Evolutionary conservation across 2,113 vertebrate genomes (phyloP).

Genomic region (Theropithecus gelada): DNA sequence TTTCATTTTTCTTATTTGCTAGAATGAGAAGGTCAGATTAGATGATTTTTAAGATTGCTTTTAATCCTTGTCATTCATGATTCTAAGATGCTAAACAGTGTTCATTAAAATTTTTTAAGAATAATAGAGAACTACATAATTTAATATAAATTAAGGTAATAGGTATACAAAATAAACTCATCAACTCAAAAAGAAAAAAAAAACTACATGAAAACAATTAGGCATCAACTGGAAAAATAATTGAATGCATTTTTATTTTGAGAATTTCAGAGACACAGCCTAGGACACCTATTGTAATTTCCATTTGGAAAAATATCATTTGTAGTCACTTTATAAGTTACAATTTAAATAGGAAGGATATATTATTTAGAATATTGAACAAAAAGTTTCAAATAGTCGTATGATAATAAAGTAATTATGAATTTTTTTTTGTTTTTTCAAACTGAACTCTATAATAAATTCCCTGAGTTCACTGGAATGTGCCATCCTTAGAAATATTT

Average conservation of each 20-base stretch:
- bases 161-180: background rate
- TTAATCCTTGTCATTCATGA: background rate
- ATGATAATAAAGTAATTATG: background rate
- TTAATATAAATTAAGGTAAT: background rate
- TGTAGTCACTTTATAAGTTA: background rate
- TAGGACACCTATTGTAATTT: background rate
- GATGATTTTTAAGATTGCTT: background rate
- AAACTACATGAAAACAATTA: background rate
- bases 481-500: constrained; percentile 58
- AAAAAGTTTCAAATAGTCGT: background rate
- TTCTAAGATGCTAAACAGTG: background rate
- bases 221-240: background rate
- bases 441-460: background rate
- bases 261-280: background rate
- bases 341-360: background rate
- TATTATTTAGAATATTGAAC: constrained; percentile 34
- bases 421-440: background rate
- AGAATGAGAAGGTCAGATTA: background rate
- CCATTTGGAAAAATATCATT: background rate
- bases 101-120: background rate
- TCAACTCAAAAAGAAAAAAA: background rate
- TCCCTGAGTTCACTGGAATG: constrained; percentile 56
- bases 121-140: background rate
- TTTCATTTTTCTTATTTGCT: background rate
- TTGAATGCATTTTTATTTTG: background rate